These are phyloP conservation scores for Polypterus bichir DNA, from an alignment of 2,113 vertebrate species.

Conservation along the genomic window DNA sequence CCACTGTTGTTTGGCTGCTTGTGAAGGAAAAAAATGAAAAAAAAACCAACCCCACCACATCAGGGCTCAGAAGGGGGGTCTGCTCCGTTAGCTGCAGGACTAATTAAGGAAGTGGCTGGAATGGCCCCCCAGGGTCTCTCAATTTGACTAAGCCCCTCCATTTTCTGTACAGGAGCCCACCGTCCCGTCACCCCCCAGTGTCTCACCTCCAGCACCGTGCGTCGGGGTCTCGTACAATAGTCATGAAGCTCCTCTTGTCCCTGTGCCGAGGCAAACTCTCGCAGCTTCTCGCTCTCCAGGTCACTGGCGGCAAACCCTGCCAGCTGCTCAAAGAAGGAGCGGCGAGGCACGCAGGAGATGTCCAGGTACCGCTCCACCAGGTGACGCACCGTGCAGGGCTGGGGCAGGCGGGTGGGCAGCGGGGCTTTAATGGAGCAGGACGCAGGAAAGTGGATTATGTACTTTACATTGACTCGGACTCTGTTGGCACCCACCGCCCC, in stretches of 20 bases:
- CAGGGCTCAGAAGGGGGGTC: not conserved
- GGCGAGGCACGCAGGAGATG: constrained; percentile 66
- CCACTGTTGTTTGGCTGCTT: too few species aligned
- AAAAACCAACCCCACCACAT: too few species aligned
- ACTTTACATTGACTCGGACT: not conserved
- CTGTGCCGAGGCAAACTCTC: constrained; percentile 64
- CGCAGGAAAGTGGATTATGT: not conserved
- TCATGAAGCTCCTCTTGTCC: constrained; percentile 72
- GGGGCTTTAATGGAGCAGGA: constrained; percentile 21
- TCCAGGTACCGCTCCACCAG: constrained; percentile 73
- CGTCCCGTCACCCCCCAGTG: not conserved
- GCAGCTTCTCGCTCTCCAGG: constrained; percentile 73
- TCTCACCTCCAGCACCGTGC: constrained; percentile 73
- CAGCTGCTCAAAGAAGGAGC: constrained; percentile 82
- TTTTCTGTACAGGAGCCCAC: fast-evolving
- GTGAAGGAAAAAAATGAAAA: too few species aligned
- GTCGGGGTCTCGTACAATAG: constrained; percentile 76
- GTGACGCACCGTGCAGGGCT: constrained; percentile 58
- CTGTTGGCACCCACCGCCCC: not conserved
- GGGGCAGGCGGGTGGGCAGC: constrained; percentile 53
- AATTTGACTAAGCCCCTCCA: not conserved
- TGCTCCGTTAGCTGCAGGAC: too few species aligned
- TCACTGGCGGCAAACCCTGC: constrained; percentile 50
- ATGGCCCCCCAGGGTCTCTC: too few species aligned
- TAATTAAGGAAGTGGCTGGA: too few species aligned